Evolutionary conservation across 2,797 vertebrate species (phyloP), one percentile per base, ranked within the genome.

Genomic region (Anas capensis): DNA sequence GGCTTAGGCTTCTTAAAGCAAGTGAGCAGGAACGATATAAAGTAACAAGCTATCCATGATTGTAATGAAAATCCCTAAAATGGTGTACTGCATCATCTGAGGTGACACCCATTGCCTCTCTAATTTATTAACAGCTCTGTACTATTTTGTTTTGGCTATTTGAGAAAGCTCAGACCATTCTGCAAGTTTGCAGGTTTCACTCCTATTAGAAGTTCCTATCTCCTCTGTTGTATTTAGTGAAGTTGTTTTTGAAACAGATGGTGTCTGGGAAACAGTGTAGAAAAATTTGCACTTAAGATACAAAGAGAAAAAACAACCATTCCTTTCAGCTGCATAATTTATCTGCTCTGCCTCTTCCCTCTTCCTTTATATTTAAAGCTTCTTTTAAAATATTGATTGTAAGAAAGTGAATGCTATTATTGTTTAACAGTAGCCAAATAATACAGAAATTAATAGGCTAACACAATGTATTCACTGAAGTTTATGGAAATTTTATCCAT

Each of bases 161-260:
- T 88, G 31, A 70, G 38, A 79, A 86, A 82, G 42, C 66, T 93
- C 33, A 65, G 69, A 42, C 16, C 3, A 2, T 54, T 86, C 72
- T 90, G 58, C 53, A 94, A 78, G 64, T 20, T 94, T 68, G 17
- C 56, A 93, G 57, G 27, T 93, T 91, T 64, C 62, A 56, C 26
- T 96, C 8, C 14, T 88, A 1, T 40, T 82, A 80, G 51, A 70
- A 85, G 40, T 78, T 90, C 40, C 15, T 73, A 3, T 86, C 33
- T 88, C 33, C 17, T 70, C 14, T 88, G 17, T 69, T 90, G 5
- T 38, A 31, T 91, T 88, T 91, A 65, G 8, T 90, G 81, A 36
- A 77, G 56, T 68, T 91, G 48, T 92, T 96, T 94, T 75, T 38
- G 81, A 93, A 94, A 78, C 79, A 94, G 66, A 85, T 93, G 77